Conservation (phyloP, 2,888 invertebrate genomes). For the Pseudococcus longispinus region DNA sequence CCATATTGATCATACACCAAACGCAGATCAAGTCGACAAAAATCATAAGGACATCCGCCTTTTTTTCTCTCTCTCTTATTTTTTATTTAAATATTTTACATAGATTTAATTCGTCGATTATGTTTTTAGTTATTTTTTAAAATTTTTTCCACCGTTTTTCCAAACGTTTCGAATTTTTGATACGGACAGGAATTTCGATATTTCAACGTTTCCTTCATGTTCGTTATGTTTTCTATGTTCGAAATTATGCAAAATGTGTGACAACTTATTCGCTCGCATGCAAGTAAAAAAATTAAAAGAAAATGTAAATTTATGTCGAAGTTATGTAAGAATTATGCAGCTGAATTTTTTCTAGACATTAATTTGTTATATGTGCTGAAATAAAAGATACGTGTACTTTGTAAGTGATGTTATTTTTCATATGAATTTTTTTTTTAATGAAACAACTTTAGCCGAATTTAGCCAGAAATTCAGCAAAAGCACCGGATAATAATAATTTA, state of each 20-base stretch:
- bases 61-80: background rate
- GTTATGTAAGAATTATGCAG: background rate
- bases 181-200: background rate
- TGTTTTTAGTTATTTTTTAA: background rate
- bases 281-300: background rate
- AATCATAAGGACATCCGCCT: constrained; percentile 39
- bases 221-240: background rate
- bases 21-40: constrained; percentile 37
- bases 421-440: too few species aligned
- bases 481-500: too few species aligned
- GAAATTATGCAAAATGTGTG: background rate
- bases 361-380: background rate
- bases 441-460: too few species aligned
- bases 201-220: background rate
- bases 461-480: too few species aligned
- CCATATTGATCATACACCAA: constrained; percentile 38
- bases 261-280: background rate
- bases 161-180: background rate
- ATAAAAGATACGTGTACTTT: too few species aligned
- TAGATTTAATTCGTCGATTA: background rate
- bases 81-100: background rate
- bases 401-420: too few species aligned
- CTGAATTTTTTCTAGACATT: background rate
- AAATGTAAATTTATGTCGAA: background rate
- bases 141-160: background rate